Base-by-base conservation (phyloP, 2,797 vertebrate species). In the Tragelaphus oryx region DNA sequence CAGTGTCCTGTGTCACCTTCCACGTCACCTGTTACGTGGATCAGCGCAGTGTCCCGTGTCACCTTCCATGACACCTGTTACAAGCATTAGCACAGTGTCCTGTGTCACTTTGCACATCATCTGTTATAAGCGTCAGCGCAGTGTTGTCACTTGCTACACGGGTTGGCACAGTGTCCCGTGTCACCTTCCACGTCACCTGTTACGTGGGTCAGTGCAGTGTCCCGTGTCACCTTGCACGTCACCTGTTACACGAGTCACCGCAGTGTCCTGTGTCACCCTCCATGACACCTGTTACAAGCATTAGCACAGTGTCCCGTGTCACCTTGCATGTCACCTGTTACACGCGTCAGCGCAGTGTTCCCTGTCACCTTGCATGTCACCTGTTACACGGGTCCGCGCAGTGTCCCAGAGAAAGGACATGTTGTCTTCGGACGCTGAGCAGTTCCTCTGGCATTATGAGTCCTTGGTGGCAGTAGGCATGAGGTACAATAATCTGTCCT, bases 21-120 rank as follows among this genome's bases (percentile, higher is more conserved):
- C 24, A 6, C n/a, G 1, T 0, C 17, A 65, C n/a, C 17, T 65
- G 16, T 0, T 65, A 0, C 8, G 10, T 0, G 0, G 60, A n/a
- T 65, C 16, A 5, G 4, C 0, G 0, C n/a, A 8, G n/a, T 65
- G 30, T 65, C 16, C 60, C 1, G 1, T 0, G 30, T 65, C 30
- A 33, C 60, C 7, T 62, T 17, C 14, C 60, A 17, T 0, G 0
- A 0, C 60, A 62, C 30, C 59, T 17, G 30, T 0, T 62, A 0
- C 28, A 62, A 2, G 10, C 8, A 3, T 60, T 11, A 16, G 6
- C 0, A 0, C 13, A 2, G 59, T 60, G 6, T 30, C 59, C 26
- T 22, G 0, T 0, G 28, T 30, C 59, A 30, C 28, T 11, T 60
- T 6, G 5, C 57, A 59, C 2, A 0, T 0, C 57, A 59, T 26